Conservation (phyloP, 2,797 vertebrate genomes). For the Cichlasoma orientale region DNA sequence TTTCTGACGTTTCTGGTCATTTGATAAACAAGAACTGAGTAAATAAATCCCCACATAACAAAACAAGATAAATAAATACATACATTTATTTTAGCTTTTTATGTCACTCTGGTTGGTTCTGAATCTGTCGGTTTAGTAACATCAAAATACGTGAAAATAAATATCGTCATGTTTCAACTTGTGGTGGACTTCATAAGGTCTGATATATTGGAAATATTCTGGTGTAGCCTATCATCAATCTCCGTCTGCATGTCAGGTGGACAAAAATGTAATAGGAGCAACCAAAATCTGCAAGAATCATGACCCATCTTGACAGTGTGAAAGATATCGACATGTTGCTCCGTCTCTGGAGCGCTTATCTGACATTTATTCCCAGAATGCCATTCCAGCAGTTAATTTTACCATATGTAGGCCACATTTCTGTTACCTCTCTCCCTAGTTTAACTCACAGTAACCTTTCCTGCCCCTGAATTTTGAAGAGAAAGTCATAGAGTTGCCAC, state of each 20-base stretch:
- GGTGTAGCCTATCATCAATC: not conserved
- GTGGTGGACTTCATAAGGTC: not conserved
- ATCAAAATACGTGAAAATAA: not conserved
- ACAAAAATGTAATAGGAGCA: not conserved
- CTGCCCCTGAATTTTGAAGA: conserved; percentile 23
- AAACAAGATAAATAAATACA: not conserved
- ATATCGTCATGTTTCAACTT: not conserved
- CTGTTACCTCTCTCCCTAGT: not conserved
- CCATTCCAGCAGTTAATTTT: not conserved
- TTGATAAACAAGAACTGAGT: not conserved
- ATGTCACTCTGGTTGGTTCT: too few species aligned
- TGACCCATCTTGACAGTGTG: not conserved
- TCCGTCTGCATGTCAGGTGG: not conserved
- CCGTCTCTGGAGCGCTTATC: not conserved
- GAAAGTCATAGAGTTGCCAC: conserved; percentile 23
- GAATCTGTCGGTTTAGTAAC: not conserved
- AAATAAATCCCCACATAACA: not conserved
- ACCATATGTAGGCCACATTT: not conserved
- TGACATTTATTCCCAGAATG: conserved; percentile 1
- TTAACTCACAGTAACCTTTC: conserved; percentile 11
- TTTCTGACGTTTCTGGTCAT: not conserved
- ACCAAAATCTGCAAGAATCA: not conserved
- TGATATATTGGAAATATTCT: not conserved
- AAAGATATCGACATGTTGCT: not conserved
- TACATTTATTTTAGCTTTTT: too few species aligned